A percentile compares a stretch with the other conserved stretches of the same genome.
These are phyloP conservation scores for Aldabrachelys gigantea DNA, from an alignment of 2,113 vertebrate genomes.

Conservation along the genomic window DNA sequence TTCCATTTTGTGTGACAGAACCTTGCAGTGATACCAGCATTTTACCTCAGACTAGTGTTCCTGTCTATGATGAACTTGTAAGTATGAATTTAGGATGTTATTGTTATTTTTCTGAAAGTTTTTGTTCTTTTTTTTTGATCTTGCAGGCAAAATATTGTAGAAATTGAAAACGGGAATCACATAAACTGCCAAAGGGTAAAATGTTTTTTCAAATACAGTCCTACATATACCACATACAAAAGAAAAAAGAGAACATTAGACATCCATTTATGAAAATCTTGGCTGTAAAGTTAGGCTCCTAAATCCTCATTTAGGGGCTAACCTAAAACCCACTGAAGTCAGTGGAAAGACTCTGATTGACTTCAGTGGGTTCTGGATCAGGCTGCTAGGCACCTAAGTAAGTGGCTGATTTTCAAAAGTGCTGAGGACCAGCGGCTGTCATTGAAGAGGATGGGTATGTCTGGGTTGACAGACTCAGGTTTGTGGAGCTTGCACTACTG, in stretches of 20 bases:
- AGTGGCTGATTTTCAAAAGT: background rate
- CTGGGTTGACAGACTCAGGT: background rate
- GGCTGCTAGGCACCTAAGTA: background rate
- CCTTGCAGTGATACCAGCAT: background rate
- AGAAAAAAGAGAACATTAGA: background rate
- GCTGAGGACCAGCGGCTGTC: background rate
- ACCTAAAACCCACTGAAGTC: background rate
- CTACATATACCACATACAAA: background rate
- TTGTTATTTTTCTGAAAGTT: background rate
- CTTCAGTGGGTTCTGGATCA: background rate
- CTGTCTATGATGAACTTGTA: background rate
- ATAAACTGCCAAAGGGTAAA: background rate
- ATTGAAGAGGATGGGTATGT: background rate
- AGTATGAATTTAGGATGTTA: background rate
- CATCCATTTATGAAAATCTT: background rate
- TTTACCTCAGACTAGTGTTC: conserved; percentile 8
- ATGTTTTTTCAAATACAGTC: background rate
- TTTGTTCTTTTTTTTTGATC: background rate
- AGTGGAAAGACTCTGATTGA: background rate
- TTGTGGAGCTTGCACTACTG: background rate
- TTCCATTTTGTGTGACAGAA: conserved; percentile 41
- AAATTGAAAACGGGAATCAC: background rate
- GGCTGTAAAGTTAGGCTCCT: background rate
- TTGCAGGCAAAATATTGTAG: background rate
- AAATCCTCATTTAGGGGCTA: background rate